These are phyloP conservation scores for Plestiodon gilberti DNA, from an alignment of 2,113 vertebrate genomes.

Conservation along the genomic window DNA sequence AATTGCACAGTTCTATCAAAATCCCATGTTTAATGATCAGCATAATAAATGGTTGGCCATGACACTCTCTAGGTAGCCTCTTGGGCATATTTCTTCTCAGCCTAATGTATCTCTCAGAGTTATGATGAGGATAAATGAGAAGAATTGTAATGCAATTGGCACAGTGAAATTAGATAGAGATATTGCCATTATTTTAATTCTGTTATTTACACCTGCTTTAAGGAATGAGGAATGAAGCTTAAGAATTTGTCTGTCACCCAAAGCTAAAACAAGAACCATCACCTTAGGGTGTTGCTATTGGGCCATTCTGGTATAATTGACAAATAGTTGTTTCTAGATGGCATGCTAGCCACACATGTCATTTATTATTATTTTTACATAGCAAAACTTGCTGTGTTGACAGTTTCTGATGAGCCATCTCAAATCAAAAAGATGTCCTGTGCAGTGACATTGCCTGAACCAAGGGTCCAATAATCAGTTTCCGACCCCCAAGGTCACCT, in stretches of 20 bases:
- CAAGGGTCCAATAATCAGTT: conserved; percentile 72
- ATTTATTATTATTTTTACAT: conserved; percentile 9
- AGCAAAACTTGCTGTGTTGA: conserved; percentile 43
- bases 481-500: conserved; percentile 79
- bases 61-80: not conserved
- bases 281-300: not conserved
- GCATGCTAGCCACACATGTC: not conserved
- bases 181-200: not conserved
- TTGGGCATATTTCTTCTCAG: not conserved
- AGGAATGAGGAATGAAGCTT: not conserved
- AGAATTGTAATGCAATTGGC: not conserved
- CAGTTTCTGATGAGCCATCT: conserved; percentile 26
- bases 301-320: not conserved
- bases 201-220: conserved; percentile 3
- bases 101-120: not conserved
- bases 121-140: not conserved
- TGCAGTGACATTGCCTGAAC: conserved; percentile 56
- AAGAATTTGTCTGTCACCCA: not conserved
- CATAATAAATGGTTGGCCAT: not conserved
- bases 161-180: not conserved
- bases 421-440: conserved; percentile 46
- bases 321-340: conserved; percentile 6
- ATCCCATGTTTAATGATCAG: not conserved
- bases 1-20: not conserved
- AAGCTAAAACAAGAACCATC: conserved; percentile 37